These are phyloP conservation scores for Procavia capensis DNA, from an alignment of 2,113 vertebrate genomes.

Conservation along the genomic window DNA sequence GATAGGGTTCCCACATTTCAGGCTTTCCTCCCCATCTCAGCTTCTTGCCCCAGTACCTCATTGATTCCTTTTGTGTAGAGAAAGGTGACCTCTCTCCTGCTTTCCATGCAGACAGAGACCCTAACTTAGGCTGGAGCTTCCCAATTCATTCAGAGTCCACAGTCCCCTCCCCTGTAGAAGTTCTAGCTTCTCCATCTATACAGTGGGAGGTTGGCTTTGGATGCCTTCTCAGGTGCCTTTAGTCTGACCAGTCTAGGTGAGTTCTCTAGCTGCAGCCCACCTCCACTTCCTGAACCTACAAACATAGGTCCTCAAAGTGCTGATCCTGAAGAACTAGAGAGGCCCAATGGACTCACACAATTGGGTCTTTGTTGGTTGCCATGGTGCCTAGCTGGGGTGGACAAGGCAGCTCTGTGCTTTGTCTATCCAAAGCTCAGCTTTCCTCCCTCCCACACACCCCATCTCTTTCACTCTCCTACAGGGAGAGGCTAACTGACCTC, in stretches of 20 bases:
- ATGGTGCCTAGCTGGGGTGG: slow-evolving; percentile 65
- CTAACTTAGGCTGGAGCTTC: background rate
- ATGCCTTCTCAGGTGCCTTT: background rate
- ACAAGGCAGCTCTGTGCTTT: slow-evolving; percentile 78
- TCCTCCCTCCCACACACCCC: slow-evolving; percentile 30
- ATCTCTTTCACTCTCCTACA: slow-evolving; percentile 50
- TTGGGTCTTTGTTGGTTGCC: slow-evolving; percentile 77
- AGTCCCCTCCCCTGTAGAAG: background rate
- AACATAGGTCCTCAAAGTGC: background rate
- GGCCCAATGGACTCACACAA: slow-evolving; percentile 61
- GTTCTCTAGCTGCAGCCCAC: slow-evolving; percentile 12
- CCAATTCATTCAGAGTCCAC: background rate
- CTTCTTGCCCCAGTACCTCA: background rate
- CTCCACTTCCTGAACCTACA: slow-evolving; percentile 31
- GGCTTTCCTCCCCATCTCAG: background rate
- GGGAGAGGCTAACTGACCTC: background rate
- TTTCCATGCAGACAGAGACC: background rate
- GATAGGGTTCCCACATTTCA: background rate
- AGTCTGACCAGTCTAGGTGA: background rate
- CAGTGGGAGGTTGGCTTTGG: background rate
- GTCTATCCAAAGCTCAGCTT: slow-evolving; percentile 32
- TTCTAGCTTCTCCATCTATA: background rate
- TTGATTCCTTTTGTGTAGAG: background rate
- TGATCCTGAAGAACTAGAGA: slow-evolving; percentile 45
- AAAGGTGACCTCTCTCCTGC: background rate